phyloP scores from a whole-genome alignment of 2,797 vertebrate species.

The Sebastes iracundus region DNA sequence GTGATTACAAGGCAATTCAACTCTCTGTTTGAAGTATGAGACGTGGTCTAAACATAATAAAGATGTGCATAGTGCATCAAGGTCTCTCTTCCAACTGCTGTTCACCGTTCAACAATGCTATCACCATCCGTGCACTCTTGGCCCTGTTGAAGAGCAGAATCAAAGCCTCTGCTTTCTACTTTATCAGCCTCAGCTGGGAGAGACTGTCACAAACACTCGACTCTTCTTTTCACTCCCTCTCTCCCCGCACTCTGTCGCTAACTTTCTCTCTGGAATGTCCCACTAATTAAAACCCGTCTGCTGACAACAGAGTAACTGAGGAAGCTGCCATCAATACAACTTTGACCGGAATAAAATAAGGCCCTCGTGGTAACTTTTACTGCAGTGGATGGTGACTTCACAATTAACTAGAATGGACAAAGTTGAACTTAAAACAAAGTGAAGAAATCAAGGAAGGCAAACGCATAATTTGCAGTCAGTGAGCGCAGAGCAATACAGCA shows the following conservation, averaged over 20 bases:
- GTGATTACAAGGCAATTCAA: conserved; percentile 22
- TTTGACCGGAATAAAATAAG: conserved; percentile 42
- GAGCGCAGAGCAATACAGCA: background rate
- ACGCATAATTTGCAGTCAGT: background rate
- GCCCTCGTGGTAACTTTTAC: conserved; percentile 28
- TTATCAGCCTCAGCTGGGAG: conserved; percentile 49
- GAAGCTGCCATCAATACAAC: conserved; percentile 41
- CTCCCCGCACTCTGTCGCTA: conserved; percentile 37
- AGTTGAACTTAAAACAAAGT: background rate
- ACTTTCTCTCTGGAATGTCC: conserved; percentile 70
- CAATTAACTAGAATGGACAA: conserved; percentile 1
- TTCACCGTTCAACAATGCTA: conserved; percentile 47
- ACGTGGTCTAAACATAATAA: conserved; percentile 31
- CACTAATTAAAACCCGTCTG: conserved; percentile 72
- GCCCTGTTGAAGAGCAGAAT: conserved; percentile 51
- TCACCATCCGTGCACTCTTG: conserved; percentile 54
- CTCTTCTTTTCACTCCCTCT: conserved; percentile 42
- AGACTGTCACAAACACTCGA: conserved; percentile 57
- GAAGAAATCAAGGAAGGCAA: background rate
- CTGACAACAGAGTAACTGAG: conserved; percentile 42
- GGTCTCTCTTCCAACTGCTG: conserved; percentile 33
- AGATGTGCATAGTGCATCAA: conserved; percentile 45
- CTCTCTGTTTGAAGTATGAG: conserved; percentile 15
- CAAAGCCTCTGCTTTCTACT: conserved; percentile 54
- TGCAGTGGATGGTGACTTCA: conserved; percentile 15